phyloP scores from a whole-genome alignment of 2,113 vertebrate species.

The human region GRCh38 chr5:9094001-9094500 shows the following conservation, averaged over 20 bases:
- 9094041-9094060: too few species aligned
- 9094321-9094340: not conserved
- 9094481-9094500: constrained; percentile 55
- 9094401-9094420: not conserved
- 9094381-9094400: not conserved
- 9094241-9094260: accelerated
- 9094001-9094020: accelerated
- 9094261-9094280: not conserved
- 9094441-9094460: constrained; percentile 49
- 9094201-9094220: not conserved
- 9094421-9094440: not conserved
- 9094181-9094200: not conserved
- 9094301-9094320: not conserved
- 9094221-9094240: not conserved
- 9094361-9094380: not conserved
- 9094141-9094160: accelerated
- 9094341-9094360: not conserved
- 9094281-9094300: not conserved
- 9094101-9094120: not conserved
- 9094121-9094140: accelerated
- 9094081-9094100: not conserved
- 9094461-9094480: constrained; percentile 73
- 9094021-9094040: not conserved
- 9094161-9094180: accelerated
- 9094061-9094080: not conserved